A percentile compares a stretch with the other conserved stretches of the same genome.
phyloP scores from a whole-genome alignment of 2,888 invertebrate species.

The Microplitis manilae region DNA sequence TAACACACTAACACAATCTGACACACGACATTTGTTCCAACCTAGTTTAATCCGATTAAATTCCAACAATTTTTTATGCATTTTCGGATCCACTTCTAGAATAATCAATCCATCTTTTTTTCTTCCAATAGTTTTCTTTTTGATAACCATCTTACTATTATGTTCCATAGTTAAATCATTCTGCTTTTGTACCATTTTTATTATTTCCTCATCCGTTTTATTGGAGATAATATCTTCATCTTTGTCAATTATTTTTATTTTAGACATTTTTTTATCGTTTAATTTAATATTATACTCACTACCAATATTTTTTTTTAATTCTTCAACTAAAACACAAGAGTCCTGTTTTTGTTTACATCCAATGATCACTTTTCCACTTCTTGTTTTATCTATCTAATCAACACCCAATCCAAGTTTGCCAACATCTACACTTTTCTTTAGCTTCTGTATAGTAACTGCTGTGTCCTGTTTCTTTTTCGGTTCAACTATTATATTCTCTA shows the following conservation, averaged over 20 bases:
- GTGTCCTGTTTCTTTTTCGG: neutral
- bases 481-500: neutral
- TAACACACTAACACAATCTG: no score
- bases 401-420: neutral
- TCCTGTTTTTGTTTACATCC: neutral
- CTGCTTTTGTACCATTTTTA: neutral
- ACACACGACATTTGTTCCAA: no score
- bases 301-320: slow-evolving; percentile 8
- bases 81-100: no score
- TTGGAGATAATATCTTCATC: neutral
- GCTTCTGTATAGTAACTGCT: neutral
- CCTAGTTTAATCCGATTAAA: no score
- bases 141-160: no score
- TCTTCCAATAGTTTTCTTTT: no score
- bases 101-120: no score
- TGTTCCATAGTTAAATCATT: no score
- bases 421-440: slow-evolving; percentile 10
- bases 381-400: neutral
- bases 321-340: neutral
- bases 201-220: neutral
- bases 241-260: neutral
- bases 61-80: no score
- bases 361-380: slow-evolving; percentile 6
- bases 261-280: slow-evolving; percentile 4
- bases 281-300: neutral